Evolutionary conservation across 2,113 vertebrate species (phyloP).

Genomic region (Xenopus tropicalis): UCB_Xtro_10.0 CM004451.2:57937001-57937500

Average conservation of each 20-base stretch:
- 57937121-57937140: conserved; percentile 15
- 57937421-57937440: no score
- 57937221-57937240: conserved; percentile 40
- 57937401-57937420: conserved; percentile 6
- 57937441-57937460: no score
- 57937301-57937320: conserved; percentile 48
- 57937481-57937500: no score
- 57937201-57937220: conserved; percentile 40
- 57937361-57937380: conserved; percentile 38
- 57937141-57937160: conserved; percentile 26
- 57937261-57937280: conserved; percentile 42
- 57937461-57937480: no score
- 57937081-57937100: conserved; percentile 36
- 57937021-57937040: conserved; percentile 34
- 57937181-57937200: conserved; percentile 28
- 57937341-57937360: conserved; percentile 30
- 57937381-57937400: conserved; percentile 38
- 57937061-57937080: conserved; percentile 46
- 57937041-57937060: conserved; percentile 40
- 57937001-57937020: conserved; percentile 27
- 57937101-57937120: conserved; percentile 46
- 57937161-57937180: conserved; percentile 42
- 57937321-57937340: conserved; percentile 47
- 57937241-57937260: conserved; percentile 29
- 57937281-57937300: conserved; percentile 45